A percentile compares a stretch with the other conserved stretches of the same genome.
phyloP scores from a whole-genome alignment of 53 echinoderm and acorn worm species.

The Pentamera pediparva region DNA sequence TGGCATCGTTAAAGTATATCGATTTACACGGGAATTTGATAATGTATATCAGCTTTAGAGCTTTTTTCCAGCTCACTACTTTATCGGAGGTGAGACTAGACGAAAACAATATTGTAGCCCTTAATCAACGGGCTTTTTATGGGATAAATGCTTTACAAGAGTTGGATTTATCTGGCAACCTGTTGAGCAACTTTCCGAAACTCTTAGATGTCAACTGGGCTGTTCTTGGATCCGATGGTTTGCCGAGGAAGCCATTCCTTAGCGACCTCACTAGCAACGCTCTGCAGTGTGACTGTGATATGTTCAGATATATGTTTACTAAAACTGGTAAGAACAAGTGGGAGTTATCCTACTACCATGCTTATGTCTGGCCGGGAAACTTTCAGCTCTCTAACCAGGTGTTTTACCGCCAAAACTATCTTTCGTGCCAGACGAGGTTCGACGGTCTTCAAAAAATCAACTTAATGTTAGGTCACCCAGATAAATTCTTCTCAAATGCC shows the following conservation, averaged over 20 bases:
- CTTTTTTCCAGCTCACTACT: not conserved
- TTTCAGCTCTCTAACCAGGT: not conserved
- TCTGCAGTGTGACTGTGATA: conserved; percentile 10
- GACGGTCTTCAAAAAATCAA: not conserved
- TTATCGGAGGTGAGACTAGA: not conserved
- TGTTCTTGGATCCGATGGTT: not conserved
- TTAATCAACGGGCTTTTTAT: not conserved
- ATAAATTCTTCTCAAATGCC: not conserved
- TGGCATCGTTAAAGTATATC: not conserved
- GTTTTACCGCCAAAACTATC: not conserved
- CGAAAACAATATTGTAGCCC: not conserved
- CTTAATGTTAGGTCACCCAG: not conserved
- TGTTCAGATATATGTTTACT: not conserved
- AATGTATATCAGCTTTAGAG: not conserved
- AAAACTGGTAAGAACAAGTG: not conserved
- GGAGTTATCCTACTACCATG: not conserved
- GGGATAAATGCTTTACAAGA: not conserved
- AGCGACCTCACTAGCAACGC: not conserved
- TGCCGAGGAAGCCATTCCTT: not conserved
- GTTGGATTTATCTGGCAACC: not conserved
- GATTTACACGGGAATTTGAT: conserved; percentile 2
- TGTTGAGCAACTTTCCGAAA: conserved; percentile 1
- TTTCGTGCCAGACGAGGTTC: not conserved
- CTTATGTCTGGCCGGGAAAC: conserved; percentile 11
- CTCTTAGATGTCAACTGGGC: not conserved